Conservation (phyloP, 1,140 invertebrate genomes). For the Whitmania pigra region DNA sequence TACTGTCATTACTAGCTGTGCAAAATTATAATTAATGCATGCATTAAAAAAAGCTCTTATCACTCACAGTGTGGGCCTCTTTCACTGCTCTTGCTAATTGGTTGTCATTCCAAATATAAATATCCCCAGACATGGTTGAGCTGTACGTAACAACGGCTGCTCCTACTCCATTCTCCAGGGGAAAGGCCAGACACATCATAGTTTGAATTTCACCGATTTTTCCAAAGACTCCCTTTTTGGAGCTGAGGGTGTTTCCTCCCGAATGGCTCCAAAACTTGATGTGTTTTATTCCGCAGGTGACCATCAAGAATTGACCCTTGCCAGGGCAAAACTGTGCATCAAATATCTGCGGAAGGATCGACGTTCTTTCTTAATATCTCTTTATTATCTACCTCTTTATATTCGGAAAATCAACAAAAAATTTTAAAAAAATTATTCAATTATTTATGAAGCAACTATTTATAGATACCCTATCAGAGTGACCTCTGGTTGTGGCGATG, state of each 20-base stretch:
- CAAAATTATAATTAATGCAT: too few species aligned
- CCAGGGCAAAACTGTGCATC: constrained; percentile 40
- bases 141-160: constrained; percentile 32
- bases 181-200: constrained; percentile 38
- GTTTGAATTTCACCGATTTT: constrained; percentile 43
- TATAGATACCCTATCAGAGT: constrained; percentile 36
- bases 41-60: background rate
- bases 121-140: constrained; percentile 40
- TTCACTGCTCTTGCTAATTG: constrained; percentile 34
- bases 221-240: constrained; percentile 41
- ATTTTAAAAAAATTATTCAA: background rate
- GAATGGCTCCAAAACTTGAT: constrained; percentile 43
- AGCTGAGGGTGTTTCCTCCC: constrained; percentile 38
- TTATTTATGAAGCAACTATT: background rate
- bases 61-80: constrained; percentile 36
- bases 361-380: background rate
- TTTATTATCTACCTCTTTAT: too few species aligned
- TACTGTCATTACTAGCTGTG: too few species aligned
- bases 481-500: constrained; percentile 35
- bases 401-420: too few species aligned
- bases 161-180: constrained; percentile 24
- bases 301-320: constrained; percentile 27
- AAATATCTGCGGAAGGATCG: constrained; percentile 34
- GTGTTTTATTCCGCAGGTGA: constrained; percentile 43
- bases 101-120: constrained; percentile 40